Conservation (phyloP, 2,888 invertebrate genomes). For the Galerucella pusilla region DNA sequence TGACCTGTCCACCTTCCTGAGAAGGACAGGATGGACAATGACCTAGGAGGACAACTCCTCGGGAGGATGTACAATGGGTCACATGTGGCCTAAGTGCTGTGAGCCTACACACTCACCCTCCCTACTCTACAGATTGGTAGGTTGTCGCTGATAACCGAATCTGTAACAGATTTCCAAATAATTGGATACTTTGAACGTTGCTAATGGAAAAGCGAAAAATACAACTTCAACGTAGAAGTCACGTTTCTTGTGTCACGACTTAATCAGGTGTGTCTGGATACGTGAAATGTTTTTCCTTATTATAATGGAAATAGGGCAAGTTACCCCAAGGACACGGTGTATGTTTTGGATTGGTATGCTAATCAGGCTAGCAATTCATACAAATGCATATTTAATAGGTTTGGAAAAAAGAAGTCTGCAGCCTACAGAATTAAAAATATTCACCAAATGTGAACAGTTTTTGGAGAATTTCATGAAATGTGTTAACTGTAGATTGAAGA, state of each 20-base stretch:
- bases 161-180: conserved; percentile 11
- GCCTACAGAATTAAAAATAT: not conserved
- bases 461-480: too few species aligned
- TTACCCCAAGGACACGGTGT: not conserved
- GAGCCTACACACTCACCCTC: too few species aligned
- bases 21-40: too few species aligned
- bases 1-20: too few species aligned
- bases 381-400: not conserved
- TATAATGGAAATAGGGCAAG: conserved; percentile 11
- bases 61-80: too few species aligned
- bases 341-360: not conserved
- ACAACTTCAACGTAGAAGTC: conserved; percentile 28
- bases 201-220: conserved; percentile 30
- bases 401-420: not conserved
- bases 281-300: conserved; percentile 14
- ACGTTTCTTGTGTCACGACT: conserved; percentile 32
- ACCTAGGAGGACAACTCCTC: too few species aligned
- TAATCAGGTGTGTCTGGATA: conserved; percentile 18
- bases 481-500: too few species aligned
- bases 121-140: too few species aligned
- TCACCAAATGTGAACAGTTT: too few species aligned
- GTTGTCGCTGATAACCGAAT: too few species aligned
- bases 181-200: conserved; percentile 18
- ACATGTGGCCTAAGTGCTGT: too few species aligned
- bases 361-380: not conserved